Evolutionary conservation across 2,797 vertebrate species (phyloP).

Genomic region (Pteropus rufus): DNA sequence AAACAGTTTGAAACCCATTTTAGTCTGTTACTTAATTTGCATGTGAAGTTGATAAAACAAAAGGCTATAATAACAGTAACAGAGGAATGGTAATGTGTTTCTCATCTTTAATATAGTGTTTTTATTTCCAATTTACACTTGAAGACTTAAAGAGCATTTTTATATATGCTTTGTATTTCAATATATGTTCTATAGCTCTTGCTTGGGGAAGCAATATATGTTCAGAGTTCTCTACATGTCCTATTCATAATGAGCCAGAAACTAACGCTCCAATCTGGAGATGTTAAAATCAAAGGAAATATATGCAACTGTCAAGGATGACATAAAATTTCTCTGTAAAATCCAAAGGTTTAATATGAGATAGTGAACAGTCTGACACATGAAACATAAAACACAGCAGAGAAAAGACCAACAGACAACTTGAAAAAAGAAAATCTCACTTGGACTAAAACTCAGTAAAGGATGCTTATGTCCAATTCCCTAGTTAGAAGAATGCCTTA

Average conservation of each 20-base stretch:
- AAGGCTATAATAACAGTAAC: slow-evolving; percentile 7
- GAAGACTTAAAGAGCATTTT: neutral
- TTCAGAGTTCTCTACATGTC: neutral
- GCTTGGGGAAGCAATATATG: neutral
- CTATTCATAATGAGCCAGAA: neutral
- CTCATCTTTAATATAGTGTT: neutral
- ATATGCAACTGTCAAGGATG: neutral
- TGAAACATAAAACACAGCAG: neutral
- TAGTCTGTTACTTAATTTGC: slow-evolving; percentile 35
- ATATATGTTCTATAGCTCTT: neutral
- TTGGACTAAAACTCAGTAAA: neutral
- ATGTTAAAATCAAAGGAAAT: neutral
- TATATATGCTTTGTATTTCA: neutral
- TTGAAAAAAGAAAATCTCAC: neutral
- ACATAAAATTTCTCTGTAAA: neutral
- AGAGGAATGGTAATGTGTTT: neutral
- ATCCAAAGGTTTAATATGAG: neutral
- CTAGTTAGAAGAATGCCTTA: neutral
- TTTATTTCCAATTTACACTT: neutral
- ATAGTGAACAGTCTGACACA: neutral
- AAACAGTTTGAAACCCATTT: slow-evolving; percentile 16
- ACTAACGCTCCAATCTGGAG: neutral
- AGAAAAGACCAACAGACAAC: neutral
- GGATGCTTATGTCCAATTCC: neutral
- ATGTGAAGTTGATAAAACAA: slow-evolving; percentile 36